Percentiles rank a stretch among this genome's conserved stretches.
These are phyloP conservation scores for Patiria pectinifera DNA, from an alignment of 53 echinoderm and acorn worm species.

Conservation along the genomic window DNA sequence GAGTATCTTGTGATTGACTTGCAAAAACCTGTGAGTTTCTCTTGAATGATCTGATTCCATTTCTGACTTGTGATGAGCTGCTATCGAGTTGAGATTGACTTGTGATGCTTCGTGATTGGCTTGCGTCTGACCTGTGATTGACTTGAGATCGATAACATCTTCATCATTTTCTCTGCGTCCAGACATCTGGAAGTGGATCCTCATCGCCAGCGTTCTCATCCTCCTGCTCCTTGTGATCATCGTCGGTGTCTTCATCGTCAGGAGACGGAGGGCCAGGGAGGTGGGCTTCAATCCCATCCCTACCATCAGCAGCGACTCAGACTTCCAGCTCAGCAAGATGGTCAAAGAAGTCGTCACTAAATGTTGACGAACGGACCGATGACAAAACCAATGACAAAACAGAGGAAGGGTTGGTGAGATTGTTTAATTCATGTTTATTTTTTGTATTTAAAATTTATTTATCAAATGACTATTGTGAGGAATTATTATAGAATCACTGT, in stretches of 20 bases:
- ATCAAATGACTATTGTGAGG: neutral
- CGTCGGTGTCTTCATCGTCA: constrained; percentile 17
- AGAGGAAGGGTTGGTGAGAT: neutral
- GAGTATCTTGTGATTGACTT: too few relatives aligned
- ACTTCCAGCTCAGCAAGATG: constrained; percentile 54
- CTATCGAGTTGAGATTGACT: too few relatives aligned
- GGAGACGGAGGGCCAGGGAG: constrained; percentile 39
- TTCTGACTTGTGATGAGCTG: too few relatives aligned
- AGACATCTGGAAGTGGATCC: constrained; percentile 94
- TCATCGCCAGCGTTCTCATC: constrained; percentile 71
- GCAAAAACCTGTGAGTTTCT: too few relatives aligned
- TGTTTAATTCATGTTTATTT: neutral
- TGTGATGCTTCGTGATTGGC: too few relatives aligned
- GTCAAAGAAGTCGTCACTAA: constrained; percentile 56
- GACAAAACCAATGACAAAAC: neutral
- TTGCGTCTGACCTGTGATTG: neutral
- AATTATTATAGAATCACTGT: too few relatives aligned
- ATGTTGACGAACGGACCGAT: constrained; percentile 6
- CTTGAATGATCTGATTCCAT: too few relatives aligned
- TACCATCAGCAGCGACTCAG: constrained; percentile 54
- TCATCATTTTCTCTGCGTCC: neutral
- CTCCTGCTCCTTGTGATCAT: constrained; percentile 64
- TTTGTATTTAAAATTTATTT: neutral
- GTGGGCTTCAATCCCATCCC: constrained; percentile 55
- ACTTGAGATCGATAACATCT: neutral